Evolutionary conservation across 1,140 invertebrate genomes (phyloP), one percentile per base, ranked within the genome.

Genomic region (Trachymyrmex septentrionalis): DNA sequence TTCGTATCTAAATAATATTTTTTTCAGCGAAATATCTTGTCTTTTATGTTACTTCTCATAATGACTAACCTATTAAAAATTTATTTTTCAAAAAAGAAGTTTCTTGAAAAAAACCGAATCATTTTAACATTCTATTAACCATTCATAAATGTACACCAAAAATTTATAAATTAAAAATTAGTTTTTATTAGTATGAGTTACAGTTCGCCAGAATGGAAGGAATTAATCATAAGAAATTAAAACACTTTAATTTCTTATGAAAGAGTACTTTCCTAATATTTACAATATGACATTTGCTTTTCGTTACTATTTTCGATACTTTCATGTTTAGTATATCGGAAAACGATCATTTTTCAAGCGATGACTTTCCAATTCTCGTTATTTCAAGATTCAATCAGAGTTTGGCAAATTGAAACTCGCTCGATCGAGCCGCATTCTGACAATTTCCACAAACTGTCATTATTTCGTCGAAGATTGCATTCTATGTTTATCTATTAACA

Each of bases 311-410:
- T 82, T 75, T 73, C n/a, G n/a, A 16, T 61, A 72, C 38, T 48
- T 16, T 73, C 69, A 14, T 38, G 55, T 82, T 82, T 82, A 82
- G 55, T 30, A 81, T 38, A 82, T 84, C 38, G 80, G 69, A 75
- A 84, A 84, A 84, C 80, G 69, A 84, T 84, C 80, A 84, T 84
- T 84, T 84, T 84, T 61, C 69, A 84, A 44, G 55, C 80, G 80
- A 84, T 84, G 55, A 84, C 80, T 84, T 61, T 84, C 57, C 80
- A 84, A 63, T 84, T 75, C 80, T 61, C 80, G 80, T 84, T 84
- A 84, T 84, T 84, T 84, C 80, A 84, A 75, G 69, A 84, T 64
- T 73, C 80, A 84, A 84, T 84, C 80, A 84, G 69, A 84, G 55
- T 61, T 75, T 38, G 69, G 55, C 69, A 84, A 84, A 84, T 84